A percentile compares a stretch with the other conserved stretches of the same genome.
Conservation (phyloP, 2,797 vertebrate species). For the Tapera naevia region DNA sequence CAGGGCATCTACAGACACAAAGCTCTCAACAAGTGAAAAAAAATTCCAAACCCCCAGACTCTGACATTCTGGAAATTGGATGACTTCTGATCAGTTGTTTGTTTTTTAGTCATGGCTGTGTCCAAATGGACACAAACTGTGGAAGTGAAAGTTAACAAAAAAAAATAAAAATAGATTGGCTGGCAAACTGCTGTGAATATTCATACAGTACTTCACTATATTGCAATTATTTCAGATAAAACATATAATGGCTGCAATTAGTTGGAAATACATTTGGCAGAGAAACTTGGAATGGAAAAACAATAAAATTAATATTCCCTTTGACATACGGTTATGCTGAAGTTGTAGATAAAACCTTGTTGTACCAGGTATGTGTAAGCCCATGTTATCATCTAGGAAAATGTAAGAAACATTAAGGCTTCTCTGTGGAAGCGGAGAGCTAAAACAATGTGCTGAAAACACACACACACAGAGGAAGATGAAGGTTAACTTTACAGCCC, state of each 20-base stretch:
- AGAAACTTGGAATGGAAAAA: not conserved
- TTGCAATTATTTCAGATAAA: not conserved
- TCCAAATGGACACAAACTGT: not conserved
- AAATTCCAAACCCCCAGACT: not conserved
- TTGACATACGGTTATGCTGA: not conserved
- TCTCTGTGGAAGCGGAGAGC: not conserved
- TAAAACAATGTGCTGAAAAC: not conserved
- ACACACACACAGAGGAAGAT: not conserved
- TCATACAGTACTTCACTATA: not conserved
- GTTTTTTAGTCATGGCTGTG: not conserved
- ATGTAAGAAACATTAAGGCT: not conserved
- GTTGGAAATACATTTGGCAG: not conserved
- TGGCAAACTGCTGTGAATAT: not conserved
- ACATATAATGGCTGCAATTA: not conserved
- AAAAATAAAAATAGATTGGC: not conserved
- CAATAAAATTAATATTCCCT: not conserved
- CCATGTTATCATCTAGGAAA: not conserved
- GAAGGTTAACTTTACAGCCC: not conserved
- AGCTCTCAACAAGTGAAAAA: not conserved
- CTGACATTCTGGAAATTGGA: not conserved
- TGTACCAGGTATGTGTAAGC: not conserved
- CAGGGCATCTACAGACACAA: not conserved
- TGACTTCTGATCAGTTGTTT: not conserved
- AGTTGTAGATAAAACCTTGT: not conserved
- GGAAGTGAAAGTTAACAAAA: not conserved